A percentile compares a stretch with the other conserved stretches of the same genome.
Conservation (phyloP, 2,797 vertebrate species). For the Diplodus puntazzo region DNA sequence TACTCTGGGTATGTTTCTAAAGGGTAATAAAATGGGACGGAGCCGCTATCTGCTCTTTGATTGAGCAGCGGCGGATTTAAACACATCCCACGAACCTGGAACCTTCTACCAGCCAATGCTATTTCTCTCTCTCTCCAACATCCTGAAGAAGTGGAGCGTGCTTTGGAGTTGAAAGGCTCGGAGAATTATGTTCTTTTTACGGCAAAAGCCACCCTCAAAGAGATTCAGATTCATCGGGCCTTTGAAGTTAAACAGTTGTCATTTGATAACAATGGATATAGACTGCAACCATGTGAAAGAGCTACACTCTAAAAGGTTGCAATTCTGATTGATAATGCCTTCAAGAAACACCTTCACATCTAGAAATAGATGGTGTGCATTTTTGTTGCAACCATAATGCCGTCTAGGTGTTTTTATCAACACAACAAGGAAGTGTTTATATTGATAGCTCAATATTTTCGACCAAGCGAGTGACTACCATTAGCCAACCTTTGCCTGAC, state of each 20-base stretch:
- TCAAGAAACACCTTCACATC: neutral
- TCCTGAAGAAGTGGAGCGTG: slow-evolving; percentile 50
- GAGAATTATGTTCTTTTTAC: slow-evolving; percentile 54
- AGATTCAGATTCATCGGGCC: slow-evolving; percentile 32
- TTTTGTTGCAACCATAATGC: neutral
- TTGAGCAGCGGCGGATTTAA: slow-evolving; percentile 71
- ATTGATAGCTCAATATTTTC: neutral
- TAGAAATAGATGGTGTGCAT: slow-evolving; percentile 5
- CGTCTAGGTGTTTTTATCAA: neutral
- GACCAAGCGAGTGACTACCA: neutral
- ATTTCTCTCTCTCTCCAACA: slow-evolving; percentile 44
- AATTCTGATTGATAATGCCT: neutral
- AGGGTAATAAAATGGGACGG: slow-evolving; percentile 73
- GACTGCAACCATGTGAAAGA: slow-evolving; percentile 8
- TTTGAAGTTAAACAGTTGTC: slow-evolving; percentile 55
- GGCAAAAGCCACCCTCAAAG: slow-evolving; percentile 34
- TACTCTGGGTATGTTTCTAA: slow-evolving; percentile 76
- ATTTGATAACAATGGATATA: slow-evolving; percentile 31
- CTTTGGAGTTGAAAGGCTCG: slow-evolving; percentile 46
- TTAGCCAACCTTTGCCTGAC: neutral
- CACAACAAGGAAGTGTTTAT: neutral
- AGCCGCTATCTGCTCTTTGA: slow-evolving; percentile 73
- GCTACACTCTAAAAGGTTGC: neutral
- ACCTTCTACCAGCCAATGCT: slow-evolving; percentile 54
- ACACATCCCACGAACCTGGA: slow-evolving; percentile 63